Base-by-base conservation (phyloP, 92 coral and sea anemone species). In the Siderastrea radians region DNA sequence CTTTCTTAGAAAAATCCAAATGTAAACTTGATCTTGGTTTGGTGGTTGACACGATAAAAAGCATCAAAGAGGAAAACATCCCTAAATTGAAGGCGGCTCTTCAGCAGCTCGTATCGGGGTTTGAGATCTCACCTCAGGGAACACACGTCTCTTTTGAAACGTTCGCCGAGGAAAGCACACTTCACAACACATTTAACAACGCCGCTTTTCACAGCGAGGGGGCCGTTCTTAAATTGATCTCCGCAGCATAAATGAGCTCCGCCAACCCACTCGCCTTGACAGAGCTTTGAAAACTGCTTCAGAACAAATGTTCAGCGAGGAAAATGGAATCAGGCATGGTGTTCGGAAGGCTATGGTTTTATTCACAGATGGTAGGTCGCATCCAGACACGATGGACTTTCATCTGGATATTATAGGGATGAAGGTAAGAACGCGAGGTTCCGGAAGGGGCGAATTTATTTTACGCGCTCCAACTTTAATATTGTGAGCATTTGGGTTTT, bases 21-120 rank as follows among this genome's bases (percentile, higher is more conserved):
- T 76, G 80, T 47, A 58, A 58, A 38, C 50, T 43, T 45, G 80
- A 76, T 76, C 80, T 76, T 14, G 80, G 80, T 58, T 57, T 76
- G 80, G 8, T 76, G 13, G 80, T 76, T 15, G 80, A 76, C 67
- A 45, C 80, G 6, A 76, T 68, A 44, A 76, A 45, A 58, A 76
- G 80, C 58, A 76, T 76, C 80, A 46, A 14, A 44, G 1, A 44
- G 3, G 13, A 6, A 5, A 76, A 76, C 44, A 45, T 76, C 12
- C 80, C 68, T 1, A 76, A 44, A 15, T 4, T 76, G 67, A 55
- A 43, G 5, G 12, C 4, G 5, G 67, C 67, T 38, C 80, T 76
- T 7, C 26, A 11, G 43, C 67, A 60, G 10, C 54, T 76, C 2
- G 38, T 76, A 1, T 3, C 13, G 15, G 5, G n/a, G n/a, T 13